A percentile compares a stretch with the other conserved stretches of the same genome.
phyloP scores from a whole-genome alignment of 2,113 vertebrate genomes.

The Sigmodon hispidus region DNA sequence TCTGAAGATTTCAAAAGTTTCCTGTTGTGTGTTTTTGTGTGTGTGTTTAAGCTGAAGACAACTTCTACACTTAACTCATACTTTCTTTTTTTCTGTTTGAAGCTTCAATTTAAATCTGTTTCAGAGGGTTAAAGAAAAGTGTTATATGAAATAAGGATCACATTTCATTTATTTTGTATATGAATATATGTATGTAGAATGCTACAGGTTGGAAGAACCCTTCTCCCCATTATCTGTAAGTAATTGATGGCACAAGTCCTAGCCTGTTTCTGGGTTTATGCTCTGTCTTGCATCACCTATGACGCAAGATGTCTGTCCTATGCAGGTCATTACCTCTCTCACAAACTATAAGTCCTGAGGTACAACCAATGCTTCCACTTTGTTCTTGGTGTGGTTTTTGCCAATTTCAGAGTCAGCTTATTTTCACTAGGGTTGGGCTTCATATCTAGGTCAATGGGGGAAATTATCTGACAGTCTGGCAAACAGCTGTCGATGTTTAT shows the following conservation, averaged over 20 bases:
- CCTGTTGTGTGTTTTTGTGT: constrained; percentile 24
- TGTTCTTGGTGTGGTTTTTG: constrained; percentile 29
- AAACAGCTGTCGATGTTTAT: not conserved
- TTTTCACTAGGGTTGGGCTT: not conserved
- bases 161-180: constrained; percentile 25
- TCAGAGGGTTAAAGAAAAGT: not conserved
- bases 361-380: not conserved
- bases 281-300: not conserved
- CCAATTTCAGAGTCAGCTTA: constrained; percentile 7
- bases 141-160: not conserved
- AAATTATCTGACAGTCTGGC: not conserved
- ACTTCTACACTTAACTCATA: not conserved
- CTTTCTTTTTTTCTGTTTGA: constrained; percentile 31
- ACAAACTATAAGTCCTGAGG: not conserved
- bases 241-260: not conserved
- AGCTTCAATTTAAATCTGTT: constrained; percentile 23
- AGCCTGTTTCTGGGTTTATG: not conserved
- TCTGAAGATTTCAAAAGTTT: not conserved
- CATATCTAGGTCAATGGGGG: not conserved
- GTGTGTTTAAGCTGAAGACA: not conserved
- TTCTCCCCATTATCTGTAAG: constrained; percentile 34
- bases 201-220: not conserved
- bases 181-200: not conserved
- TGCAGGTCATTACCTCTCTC: not conserved
- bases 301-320: not conserved